Evolutionary conservation across 2,113 vertebrate genomes (phyloP), one percentile per base, ranked within the genome.

Genomic region (Macrotis lagotis): DNA sequence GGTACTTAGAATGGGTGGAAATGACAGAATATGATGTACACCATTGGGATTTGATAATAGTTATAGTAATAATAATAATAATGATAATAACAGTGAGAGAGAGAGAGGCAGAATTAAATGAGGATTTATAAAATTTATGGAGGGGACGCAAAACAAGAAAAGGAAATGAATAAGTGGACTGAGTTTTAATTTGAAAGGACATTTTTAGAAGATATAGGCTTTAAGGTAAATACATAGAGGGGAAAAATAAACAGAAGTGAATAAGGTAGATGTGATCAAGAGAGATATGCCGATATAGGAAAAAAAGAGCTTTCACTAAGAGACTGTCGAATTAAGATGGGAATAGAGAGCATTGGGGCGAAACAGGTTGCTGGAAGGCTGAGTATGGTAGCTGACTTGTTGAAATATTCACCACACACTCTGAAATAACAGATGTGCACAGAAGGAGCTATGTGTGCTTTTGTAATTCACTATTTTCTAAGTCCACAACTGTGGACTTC

Each of bases 371-470:
- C 49, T 96, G 95, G 92, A 96, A 25, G 96, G 97, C 96, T 96
- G 47, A 94, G 94, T 91, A 93, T 66, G 48, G 83, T 90, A 96
- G 96, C 94, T 95, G 95, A 97, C 90, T 90, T 95, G 95, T 93
- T 98, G 90, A 97, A 98, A 97, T 96, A 96, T 96, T 95, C 93
- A 95, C 97, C 92, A 96, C 66, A 88, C 90, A 47, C 94, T 96
- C 96, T 95, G 92, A 94, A 96, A 97, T 93, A 96, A 95, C 97
- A 96, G 94, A 94, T 97, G 97, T 94, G 66, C 95, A 37, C 2
- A 51, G 48, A 93, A 52, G 83, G 48, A 90, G 89, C 51, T 88
- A 89, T 93, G 90, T 22, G 91, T 94, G 89, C 92, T 83, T 95
- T 97, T 97, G 92, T 95, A 93, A 93, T 74, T 90, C 50, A 88